Percentiles rank a stretch among this genome's conserved stretches.
These are phyloP conservation scores for Palythoa caribaeorum DNA, from an alignment of 92 coral and sea anemone genomes.

Conservation along the genomic window DNA sequence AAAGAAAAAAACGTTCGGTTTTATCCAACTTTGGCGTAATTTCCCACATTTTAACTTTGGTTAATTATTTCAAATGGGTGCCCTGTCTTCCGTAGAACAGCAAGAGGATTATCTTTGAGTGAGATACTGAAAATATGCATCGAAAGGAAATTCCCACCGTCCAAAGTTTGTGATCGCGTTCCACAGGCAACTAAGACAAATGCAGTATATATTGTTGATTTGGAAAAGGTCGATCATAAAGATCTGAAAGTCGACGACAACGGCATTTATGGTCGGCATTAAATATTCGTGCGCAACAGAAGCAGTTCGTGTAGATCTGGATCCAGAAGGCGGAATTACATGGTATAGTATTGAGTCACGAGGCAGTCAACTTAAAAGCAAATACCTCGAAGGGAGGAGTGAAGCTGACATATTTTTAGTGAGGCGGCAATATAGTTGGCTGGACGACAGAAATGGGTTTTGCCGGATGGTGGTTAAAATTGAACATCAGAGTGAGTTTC, in stretches of 20 bases:
- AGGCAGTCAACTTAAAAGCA: slow-evolving; percentile 6
- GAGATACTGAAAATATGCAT: slow-evolving; percentile 20
- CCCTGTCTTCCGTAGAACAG: slow-evolving; percentile 28
- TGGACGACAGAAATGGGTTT: slow-evolving; percentile 52
- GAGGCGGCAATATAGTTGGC: slow-evolving; percentile 32
- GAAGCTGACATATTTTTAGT: neutral
- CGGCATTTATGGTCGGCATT: slow-evolving; percentile 56
- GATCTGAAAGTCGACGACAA: slow-evolving; percentile 60
- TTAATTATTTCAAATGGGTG: slow-evolving; percentile 1
- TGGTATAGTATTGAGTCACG: neutral
- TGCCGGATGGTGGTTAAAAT: slow-evolving; percentile 58
- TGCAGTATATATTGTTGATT: slow-evolving; percentile 17
- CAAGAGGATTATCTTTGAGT: neutral
- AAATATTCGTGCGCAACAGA: slow-evolving; percentile 60
- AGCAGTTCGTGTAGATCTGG: slow-evolving; percentile 14
- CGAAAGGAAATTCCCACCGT: slow-evolving; percentile 11
- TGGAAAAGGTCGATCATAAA: slow-evolving; percentile 27
- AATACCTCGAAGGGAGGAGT: neutral
- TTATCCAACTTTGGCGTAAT: neutral
- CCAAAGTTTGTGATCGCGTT: slow-evolving; percentile 11
- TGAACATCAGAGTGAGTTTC: slow-evolving; percentile 39
- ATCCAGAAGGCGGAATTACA: slow-evolving; percentile 17
- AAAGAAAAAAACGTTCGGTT: neutral
- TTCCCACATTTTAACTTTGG: neutral
- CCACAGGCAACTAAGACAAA: slow-evolving; percentile 20